phyloP scores from a whole-genome alignment of 2,888 invertebrate genomes.

The Andricus curvator region DNA sequence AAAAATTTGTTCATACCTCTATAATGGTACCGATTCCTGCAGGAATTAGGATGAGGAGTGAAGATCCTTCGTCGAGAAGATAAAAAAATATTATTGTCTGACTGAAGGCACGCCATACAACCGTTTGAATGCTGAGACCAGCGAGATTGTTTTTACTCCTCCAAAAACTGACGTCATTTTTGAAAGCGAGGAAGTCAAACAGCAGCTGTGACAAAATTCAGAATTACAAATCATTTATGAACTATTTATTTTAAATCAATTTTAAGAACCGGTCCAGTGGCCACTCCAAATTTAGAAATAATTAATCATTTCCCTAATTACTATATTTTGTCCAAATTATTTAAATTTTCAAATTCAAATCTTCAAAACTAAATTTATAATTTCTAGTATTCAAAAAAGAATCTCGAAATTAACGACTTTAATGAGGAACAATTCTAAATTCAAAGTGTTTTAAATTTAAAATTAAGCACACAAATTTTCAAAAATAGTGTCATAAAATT shows the following conservation, averaged over 20 bases:
- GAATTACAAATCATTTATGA: conserved; percentile 20
- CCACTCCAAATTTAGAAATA: too few relatives aligned
- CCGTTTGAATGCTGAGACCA: conserved; percentile 92
- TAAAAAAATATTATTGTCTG: conserved; percentile 95
- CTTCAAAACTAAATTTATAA: too few relatives aligned
- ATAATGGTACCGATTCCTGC: conserved; percentile 92
- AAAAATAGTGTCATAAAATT: too few relatives aligned
- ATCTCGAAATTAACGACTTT: too few relatives aligned
- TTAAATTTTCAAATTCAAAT: too few relatives aligned
- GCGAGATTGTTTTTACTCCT: conserved; percentile 90
- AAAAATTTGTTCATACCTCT: conserved; percentile 82
- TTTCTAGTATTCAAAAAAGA: too few relatives aligned
- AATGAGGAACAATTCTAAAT: too few relatives aligned
- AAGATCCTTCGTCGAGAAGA: conserved; percentile 94
- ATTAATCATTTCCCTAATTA: too few relatives aligned
- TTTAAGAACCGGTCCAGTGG: too few relatives aligned
- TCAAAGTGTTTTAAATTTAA: too few relatives aligned
- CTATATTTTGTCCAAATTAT: too few relatives aligned
- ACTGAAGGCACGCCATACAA: conserved; percentile 96
- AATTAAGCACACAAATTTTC: too few relatives aligned
- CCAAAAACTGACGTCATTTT: conserved; percentile 99
- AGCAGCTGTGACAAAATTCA: conserved; percentile 85
- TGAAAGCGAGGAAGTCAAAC: conserved; percentile 98
- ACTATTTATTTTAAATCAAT: not conserved
- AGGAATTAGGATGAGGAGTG: conserved; percentile 92